Evolutionary conservation across 2,888 invertebrate species (phyloP).

Genomic region (Reticulitermes lucifugus): DNA sequence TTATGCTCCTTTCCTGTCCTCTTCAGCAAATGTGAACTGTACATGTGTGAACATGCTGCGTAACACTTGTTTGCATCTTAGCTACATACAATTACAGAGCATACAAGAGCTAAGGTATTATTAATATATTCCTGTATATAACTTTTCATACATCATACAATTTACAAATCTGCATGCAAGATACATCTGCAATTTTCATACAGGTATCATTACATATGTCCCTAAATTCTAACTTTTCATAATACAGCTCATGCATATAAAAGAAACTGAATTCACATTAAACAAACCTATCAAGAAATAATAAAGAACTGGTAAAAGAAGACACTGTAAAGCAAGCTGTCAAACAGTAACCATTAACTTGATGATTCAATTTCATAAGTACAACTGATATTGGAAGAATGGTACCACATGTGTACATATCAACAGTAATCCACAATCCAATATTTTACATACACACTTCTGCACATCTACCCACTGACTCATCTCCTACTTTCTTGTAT

Average conservation of each 20-base stretch:
- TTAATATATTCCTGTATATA: no score
- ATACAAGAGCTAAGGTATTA: no score
- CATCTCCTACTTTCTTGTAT: no score
- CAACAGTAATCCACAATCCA: constrained; percentile 11
- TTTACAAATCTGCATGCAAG: neutral
- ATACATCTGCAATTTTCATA: neutral
- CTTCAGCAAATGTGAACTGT: no score
- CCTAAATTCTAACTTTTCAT: neutral
- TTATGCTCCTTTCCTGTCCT: no score
- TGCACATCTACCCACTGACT: no score
- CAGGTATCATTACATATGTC: no score
- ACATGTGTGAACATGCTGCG: no score
- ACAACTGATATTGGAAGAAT: neutral
- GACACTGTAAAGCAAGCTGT: neutral
- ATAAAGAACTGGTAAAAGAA: neutral
- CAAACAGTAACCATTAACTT: neutral
- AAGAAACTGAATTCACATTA: neutral
- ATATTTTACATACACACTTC: neutral
- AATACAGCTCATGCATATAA: neutral
- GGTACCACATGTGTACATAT: neutral
- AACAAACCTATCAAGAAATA: neutral
- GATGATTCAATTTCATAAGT: neutral
- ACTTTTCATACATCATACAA: no score
- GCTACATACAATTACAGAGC: no score
- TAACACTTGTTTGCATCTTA: no score